Evolutionary conservation across 2,113 vertebrate genomes (phyloP).

Genomic region (Anseranas semipalmata): DNA sequence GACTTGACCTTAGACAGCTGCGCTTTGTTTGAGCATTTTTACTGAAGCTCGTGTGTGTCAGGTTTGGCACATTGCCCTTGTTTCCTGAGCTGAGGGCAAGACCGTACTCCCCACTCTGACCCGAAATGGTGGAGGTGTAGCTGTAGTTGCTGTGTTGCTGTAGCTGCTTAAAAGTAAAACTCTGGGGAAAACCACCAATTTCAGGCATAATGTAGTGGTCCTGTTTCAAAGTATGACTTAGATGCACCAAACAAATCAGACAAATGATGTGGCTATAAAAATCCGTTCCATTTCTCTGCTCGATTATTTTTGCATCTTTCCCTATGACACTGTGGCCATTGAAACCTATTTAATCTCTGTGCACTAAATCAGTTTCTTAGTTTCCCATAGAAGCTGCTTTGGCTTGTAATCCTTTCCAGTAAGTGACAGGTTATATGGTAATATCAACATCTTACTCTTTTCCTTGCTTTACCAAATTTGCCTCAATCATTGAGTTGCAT

Average conservation of each 20-base stretch:
- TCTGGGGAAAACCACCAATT: not conserved
- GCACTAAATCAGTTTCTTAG: not conserved
- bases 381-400: not conserved
- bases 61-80: not conserved
- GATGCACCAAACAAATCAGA: not conserved
- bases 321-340: not conserved
- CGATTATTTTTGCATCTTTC: not conserved
- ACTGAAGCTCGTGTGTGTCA: not conserved
- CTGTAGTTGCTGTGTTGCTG: no score
- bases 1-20: not conserved
- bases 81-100: not conserved
- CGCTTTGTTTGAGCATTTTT: not conserved
- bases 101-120: not conserved
- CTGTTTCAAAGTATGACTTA: not conserved
- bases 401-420: not conserved
- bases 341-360: not conserved
- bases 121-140: not conserved
- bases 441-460: not conserved
- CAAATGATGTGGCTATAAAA: not conserved
- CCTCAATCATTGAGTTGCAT: not conserved
- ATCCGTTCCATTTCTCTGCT: not conserved
- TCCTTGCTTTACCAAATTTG: not conserved
- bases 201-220: not conserved
- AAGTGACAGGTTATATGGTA: not conserved
- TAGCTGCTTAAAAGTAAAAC: not conserved